Evolutionary conservation across 2,113 vertebrate genomes (phyloP).

Genomic region (Melospiza georgiana): DNA sequence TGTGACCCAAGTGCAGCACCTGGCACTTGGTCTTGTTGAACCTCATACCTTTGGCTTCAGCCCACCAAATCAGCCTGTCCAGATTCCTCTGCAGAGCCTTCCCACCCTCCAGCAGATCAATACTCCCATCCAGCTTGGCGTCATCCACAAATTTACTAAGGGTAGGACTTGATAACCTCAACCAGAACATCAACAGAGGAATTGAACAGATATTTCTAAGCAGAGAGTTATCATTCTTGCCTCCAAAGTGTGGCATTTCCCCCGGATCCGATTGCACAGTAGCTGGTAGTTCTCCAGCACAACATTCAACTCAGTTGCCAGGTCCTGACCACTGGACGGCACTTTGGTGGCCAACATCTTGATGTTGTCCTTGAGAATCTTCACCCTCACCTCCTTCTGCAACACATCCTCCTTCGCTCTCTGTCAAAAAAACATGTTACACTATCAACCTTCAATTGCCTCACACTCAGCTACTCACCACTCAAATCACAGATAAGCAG

Average conservation of each 20-base stretch:
- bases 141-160: neutral
- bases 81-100: neutral
- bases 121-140: neutral
- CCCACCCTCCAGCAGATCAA: neutral
- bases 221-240: conserved; percentile 63
- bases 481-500: neutral
- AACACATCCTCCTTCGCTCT: conserved; percentile 96
- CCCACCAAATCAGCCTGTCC: neutral
- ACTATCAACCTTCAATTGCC: neutral
- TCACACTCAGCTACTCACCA: neutral
- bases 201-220: neutral
- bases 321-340: conserved; percentile 83
- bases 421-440: conserved; percentile 59
- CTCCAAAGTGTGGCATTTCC: conserved; percentile 96
- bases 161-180: neutral
- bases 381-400: conserved; percentile 97
- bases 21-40: neutral
- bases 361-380: conserved; percentile 97
- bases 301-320: conserved; percentile 80
- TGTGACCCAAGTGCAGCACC: neutral
- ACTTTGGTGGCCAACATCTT: conserved; percentile 82
- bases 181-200: neutral
- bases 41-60: neutral
- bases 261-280: conserved; percentile 92
- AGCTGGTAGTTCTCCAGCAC: conserved; percentile 93